phyloP scores from a whole-genome alignment of 35 echinoderm and acorn worm genomes.

The Ophioderma brevispina region DNA sequence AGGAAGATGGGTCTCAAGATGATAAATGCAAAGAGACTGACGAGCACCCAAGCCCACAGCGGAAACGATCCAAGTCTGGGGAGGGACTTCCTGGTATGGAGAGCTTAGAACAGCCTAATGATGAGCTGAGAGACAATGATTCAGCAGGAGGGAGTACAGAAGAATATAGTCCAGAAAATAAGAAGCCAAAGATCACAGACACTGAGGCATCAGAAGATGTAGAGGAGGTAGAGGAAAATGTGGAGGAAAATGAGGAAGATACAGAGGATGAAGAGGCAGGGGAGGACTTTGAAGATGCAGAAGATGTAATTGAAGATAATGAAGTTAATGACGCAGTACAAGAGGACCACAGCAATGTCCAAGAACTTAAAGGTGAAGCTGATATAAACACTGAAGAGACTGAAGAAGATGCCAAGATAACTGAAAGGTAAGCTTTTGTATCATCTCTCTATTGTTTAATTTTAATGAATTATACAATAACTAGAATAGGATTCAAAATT shows the following conservation, averaged over 20 bases:
- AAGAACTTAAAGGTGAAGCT: not conserved
- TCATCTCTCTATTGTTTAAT: too few species aligned
- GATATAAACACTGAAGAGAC: not conserved
- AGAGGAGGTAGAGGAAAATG: constrained; percentile 21
- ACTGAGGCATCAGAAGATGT: constrained; percentile 7
- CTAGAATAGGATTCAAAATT: too few species aligned
- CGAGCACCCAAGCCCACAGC: not conserved
- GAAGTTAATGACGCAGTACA: not conserved
- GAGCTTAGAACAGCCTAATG: not conserved
- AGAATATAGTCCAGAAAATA: not conserved
- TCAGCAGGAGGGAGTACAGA: not conserved
- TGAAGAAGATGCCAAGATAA: not conserved
- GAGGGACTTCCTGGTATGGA: not conserved
- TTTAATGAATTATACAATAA: too few species aligned
- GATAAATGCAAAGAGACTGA: too few species aligned
- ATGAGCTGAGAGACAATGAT: not conserved
- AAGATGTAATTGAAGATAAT: not conserved
- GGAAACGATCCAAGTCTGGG: not conserved
- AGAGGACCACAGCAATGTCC: not conserved
- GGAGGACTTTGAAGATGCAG: not conserved
- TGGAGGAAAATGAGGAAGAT: constrained; percentile 35
- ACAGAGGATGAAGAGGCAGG: not conserved
- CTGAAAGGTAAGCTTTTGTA: not conserved
- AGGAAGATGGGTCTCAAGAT: too few species aligned
- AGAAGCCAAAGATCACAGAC: not conserved